Evolutionary conservation across 2,113 vertebrate species (phyloP).

Genomic region (Scalopus aquaticus): DNA sequence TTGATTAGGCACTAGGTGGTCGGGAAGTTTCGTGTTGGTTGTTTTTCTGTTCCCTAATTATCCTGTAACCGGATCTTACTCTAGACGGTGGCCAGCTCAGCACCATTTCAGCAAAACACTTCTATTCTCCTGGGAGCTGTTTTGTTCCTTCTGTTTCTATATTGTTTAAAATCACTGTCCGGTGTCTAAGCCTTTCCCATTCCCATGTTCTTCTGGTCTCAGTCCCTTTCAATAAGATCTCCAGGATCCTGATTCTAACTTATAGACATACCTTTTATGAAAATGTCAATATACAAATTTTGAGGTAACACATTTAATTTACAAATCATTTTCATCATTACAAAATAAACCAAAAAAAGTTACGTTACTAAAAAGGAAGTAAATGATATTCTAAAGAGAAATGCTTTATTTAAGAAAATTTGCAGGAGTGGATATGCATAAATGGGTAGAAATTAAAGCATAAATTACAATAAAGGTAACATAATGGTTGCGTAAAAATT

Average conservation of each 20-base stretch:
- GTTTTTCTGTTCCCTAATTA: too few species aligned
- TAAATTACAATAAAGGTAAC: not conserved
- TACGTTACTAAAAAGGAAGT: not conserved
- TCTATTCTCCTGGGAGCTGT: too few species aligned
- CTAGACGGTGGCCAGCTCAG: too few species aligned
- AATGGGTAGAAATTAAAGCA: not conserved
- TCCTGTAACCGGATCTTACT: too few species aligned
- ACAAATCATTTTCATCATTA: slow-evolving; percentile 34
- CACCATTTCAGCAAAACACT: too few species aligned
- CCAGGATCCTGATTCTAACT: not conserved
- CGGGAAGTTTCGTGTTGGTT: too few species aligned
- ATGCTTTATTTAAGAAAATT: slow-evolving; percentile 13
- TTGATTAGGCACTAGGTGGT: too few species aligned
- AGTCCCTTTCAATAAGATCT: too few species aligned
- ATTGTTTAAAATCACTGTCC: too few species aligned
- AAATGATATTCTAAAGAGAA: slow-evolving; percentile 4
- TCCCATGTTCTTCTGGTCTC: too few species aligned
- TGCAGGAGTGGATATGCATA: not conserved
- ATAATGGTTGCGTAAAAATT: slow-evolving; percentile 1
- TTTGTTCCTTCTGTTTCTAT: too few species aligned
- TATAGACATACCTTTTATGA: not conserved
- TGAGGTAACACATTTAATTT: slow-evolving; percentile 1
- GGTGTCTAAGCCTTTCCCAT: too few species aligned
- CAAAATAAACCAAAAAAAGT: not conserved
- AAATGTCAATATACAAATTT: slow-evolving; percentile 24